Conservation (phyloP, 2,797 vertebrate genomes). For the Odontamblyopus rebecca region DNA sequence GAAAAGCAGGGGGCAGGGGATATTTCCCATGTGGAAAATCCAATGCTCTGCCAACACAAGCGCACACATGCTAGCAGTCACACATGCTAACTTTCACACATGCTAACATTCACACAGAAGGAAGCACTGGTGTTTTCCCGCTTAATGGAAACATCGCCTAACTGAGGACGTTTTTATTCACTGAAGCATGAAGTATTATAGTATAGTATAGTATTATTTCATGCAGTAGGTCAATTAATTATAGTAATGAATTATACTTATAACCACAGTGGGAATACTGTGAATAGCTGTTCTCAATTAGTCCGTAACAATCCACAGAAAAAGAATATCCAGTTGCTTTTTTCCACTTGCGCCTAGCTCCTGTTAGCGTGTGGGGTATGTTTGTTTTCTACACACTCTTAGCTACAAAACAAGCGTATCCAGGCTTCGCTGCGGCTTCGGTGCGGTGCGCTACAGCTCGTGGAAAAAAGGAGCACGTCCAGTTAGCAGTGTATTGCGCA, state of each 20-base stretch:
- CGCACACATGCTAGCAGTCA: not conserved
- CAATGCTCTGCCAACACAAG: conserved; percentile 25
- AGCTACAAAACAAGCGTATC: no score
- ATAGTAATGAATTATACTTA: not conserved
- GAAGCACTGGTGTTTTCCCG: conserved; percentile 23
- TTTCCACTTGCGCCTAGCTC: no score
- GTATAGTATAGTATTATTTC: not conserved
- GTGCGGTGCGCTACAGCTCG: no score
- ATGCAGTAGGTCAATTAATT: not conserved
- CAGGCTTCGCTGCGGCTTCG: no score
- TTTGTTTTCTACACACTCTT: no score
- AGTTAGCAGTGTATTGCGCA: no score
- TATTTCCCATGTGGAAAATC: conserved; percentile 43
- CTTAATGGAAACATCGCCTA: not conserved
- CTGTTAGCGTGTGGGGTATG: no score
- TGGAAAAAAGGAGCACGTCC: no score
- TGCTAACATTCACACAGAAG: conserved; percentile 11
- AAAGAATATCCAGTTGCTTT: no score
- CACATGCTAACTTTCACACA: conserved; percentile 14
- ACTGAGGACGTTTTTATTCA: conserved; percentile 19
- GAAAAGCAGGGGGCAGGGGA: not conserved
- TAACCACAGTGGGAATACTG: not conserved
- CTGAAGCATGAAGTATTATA: not conserved
- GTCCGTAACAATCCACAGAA: no score
- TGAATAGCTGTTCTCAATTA: not conserved